Base-by-base conservation (phyloP, 2,797 vertebrate species). In the Channallabes apus region DNA sequence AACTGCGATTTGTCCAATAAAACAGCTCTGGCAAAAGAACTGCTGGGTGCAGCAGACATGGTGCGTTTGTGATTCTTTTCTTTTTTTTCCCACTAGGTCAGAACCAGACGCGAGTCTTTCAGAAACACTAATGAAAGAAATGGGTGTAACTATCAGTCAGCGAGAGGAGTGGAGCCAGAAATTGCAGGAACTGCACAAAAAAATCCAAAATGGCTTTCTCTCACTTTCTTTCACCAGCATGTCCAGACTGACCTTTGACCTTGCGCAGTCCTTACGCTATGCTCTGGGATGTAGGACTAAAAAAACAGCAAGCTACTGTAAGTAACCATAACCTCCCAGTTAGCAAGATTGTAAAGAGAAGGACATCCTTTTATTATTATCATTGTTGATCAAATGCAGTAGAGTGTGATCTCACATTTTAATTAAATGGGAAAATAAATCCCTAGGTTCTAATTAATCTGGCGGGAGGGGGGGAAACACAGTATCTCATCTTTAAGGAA, bases 31-130 rank as follows among this genome's bases (percentile, higher is more conserved):
- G 75, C 69, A 83, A 9, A 75, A 14, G 59, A 64, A 65, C 18
- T 12, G 56, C 32, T 80, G 38, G 35, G 61, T n/a, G 35, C n/a
- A 79, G 51, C 64, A 38, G 18, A n/a, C 38, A 0, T 59, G 59
- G 83, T 88, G 87, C 86, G 72, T 88, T 59, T 46, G 83, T 87
- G 87, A 86, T 69, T 88, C 15, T 29, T 41, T 77, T 75, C 35
- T 46, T 46, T 2, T 46, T 2, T 11, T 46, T 51, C 3, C 46
- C 46, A 51, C 56, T 61, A 24, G 58, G 29, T 72, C 59, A n/a
- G 73, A 56, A 54, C 38, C 29, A 64, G 79, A 32, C 15, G 4
- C 61, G 80, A 62, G 72, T 78, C 56, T 46, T 77, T 79, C 35
- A 69, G 54, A 61, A 61, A 65, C 54, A 27, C 24, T 62, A 54